phyloP scores from a whole-genome alignment of 2,888 invertebrate species.

The Himalopsyche kuldschensis region DNA sequence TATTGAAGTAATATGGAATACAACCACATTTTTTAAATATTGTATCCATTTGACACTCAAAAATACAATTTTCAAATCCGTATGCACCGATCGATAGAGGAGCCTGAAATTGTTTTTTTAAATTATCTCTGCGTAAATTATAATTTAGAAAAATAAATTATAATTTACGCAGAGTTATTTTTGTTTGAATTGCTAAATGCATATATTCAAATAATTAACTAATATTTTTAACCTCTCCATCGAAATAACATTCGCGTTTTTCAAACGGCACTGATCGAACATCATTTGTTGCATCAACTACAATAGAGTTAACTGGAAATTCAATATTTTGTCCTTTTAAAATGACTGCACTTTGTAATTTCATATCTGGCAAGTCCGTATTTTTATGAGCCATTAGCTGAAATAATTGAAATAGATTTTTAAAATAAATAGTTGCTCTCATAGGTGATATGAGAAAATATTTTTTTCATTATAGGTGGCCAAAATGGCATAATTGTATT shows the following conservation, averaged over 20 bases:
- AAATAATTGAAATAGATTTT: not conserved
- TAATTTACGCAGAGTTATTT: too few relatives aligned
- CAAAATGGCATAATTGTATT: too few relatives aligned
- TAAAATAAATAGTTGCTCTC: not conserved
- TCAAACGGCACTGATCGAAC: conserved; percentile 43
- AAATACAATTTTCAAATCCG: conserved; percentile 44
- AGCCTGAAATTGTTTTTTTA: conserved; percentile 14
- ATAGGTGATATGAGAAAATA: too few relatives aligned
- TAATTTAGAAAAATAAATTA: too few relatives aligned
- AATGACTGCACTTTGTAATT: conserved; percentile 43
- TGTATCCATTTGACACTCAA: conserved; percentile 46
- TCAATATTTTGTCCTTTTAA: conserved; percentile 45
- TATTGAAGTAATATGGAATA: conserved; percentile 47
- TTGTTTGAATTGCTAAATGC: too few relatives aligned
- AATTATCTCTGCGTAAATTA: too few relatives aligned
- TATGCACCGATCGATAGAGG: conserved; percentile 27
- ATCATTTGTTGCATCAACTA: conserved; percentile 44
- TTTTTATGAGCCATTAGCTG: conserved; percentile 48
- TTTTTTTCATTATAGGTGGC: too few relatives aligned
- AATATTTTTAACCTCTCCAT: conserved; percentile 43
- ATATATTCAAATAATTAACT: not conserved
- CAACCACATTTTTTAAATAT: conserved; percentile 45
- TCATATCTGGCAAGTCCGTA: conserved; percentile 47
- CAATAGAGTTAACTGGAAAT: conserved; percentile 44
- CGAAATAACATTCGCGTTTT: conserved; percentile 47